phyloP scores from a whole-genome alignment of 2,113 vertebrate species.

The Mus musculus region GRCm39 chr9:95276501-95277000 shows the following conservation, averaged over 20 bases:
- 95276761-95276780: neutral
- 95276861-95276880: neutral
- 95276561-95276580: neutral
- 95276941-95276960: neutral
- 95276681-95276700: neutral
- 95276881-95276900: neutral
- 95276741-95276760: neutral
- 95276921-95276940: neutral
- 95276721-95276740: neutral
- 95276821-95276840: neutral
- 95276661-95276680: neutral
- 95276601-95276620: neutral
- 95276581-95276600: neutral
- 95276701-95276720: neutral
- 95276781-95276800: neutral
- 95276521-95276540: neutral
- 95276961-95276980: neutral
- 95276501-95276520: conserved; percentile 36
- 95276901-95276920: neutral
- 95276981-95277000: neutral
- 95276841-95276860: neutral
- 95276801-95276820: neutral
- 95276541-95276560: neutral
- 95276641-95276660: neutral
- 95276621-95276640: neutral